Conservation (phyloP, 2,113 vertebrate genomes). For the Mobula hypostoma region DNA sequence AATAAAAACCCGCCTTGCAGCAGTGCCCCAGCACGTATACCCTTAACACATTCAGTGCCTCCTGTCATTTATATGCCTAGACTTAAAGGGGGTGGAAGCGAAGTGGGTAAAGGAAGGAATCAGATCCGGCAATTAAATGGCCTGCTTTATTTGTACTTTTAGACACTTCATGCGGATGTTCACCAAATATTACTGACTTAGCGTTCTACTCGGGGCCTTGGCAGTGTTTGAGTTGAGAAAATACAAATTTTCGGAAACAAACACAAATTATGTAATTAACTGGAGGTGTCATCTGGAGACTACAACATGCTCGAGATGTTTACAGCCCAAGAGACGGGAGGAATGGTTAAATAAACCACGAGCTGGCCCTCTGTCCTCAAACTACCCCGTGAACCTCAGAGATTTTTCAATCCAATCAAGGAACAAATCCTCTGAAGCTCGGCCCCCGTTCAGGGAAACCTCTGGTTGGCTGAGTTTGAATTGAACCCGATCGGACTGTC, state of each 20-base stretch:
- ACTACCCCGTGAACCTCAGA: constrained; percentile 47
- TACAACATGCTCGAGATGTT: neutral
- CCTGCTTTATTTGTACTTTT: no score
- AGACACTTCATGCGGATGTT: no score
- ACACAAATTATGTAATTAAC: neutral
- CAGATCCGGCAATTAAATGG: no score
- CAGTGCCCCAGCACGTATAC: neutral
- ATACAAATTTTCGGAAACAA: neutral
- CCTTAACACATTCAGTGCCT: constrained; percentile 26
- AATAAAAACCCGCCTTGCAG: neutral
- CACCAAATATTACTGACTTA: neutral
- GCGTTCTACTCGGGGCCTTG: neutral
- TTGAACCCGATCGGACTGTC: constrained; percentile 26
- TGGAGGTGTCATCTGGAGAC: neutral
- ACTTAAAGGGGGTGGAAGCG: no score
- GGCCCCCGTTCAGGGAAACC: neutral
- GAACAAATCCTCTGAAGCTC: neutral
- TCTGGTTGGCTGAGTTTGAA: constrained; percentile 36
- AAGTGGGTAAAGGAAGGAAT: no score
- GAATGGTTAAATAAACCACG: neutral
- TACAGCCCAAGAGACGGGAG: neutral
- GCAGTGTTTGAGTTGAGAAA: neutral
- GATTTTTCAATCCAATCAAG: neutral
- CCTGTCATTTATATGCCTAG: neutral
- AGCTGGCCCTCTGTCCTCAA: neutral